Evolutionary conservation across 35 echinoderm and acorn worm species (phyloP).

Genomic region (Eucidaris tribuloides): DNA sequence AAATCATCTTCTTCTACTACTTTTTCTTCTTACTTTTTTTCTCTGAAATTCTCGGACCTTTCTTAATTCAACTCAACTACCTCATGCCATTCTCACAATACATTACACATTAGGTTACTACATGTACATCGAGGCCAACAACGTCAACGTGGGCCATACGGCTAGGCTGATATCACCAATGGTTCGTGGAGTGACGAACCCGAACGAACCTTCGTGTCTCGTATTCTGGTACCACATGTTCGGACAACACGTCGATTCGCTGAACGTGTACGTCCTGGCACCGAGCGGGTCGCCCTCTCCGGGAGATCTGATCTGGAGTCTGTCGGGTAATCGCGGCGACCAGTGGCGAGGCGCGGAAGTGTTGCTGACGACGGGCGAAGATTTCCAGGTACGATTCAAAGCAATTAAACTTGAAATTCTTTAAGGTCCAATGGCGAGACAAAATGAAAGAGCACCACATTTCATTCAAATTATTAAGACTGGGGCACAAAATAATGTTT

Average conservation of each 20-base stretch:
- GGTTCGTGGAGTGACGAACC: not conserved
- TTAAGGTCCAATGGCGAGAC: no score
- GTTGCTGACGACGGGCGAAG: not conserved
- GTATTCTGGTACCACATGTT: conserved; percentile 53
- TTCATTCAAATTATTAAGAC: no score
- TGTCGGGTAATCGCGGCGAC: conserved; percentile 28
- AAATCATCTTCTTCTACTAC: not conserved
- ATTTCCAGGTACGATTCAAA: conserved; percentile 30
- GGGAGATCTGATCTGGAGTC: conserved; percentile 13
- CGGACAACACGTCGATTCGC: not conserved
- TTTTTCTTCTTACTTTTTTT: not conserved
- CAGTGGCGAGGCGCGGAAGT: conserved; percentile 47
- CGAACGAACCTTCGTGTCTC: conserved; percentile 10
- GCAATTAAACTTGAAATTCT: no score
- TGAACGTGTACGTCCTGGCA: conserved; percentile 31
- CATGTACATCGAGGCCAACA: conserved; percentile 35
- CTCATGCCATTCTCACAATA: no score
- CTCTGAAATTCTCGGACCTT: not conserved
- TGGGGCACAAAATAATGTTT: no score
- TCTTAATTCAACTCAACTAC: no score
- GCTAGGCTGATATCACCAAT: conserved; percentile 40
- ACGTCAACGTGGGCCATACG: not conserved
- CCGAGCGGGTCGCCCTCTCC: not conserved
- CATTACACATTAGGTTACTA: conserved; percentile 13
- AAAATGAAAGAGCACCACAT: no score